Conservation (phyloP, 2,888 invertebrate genomes). For the Chymomyza amoena region DNA sequence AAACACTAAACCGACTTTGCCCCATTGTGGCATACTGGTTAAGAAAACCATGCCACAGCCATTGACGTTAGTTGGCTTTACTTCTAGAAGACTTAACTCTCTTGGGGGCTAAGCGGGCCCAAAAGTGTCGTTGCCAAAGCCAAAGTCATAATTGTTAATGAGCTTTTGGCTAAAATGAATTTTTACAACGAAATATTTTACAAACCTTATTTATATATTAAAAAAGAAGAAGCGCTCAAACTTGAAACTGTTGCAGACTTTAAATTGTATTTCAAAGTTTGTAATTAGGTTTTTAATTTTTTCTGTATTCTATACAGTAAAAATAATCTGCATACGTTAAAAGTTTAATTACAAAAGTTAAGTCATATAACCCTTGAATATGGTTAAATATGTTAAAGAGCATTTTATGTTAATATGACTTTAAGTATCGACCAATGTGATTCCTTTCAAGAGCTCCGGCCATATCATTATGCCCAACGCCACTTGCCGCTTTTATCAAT, state of each 20-base stretch:
- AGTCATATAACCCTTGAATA: background rate
- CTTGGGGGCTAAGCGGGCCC: background rate
- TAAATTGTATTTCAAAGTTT: constrained; percentile 7
- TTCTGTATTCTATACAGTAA: constrained; percentile 4
- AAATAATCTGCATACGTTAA: background rate
- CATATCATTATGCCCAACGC: constrained; percentile 40
- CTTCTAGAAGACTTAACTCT: constrained; percentile 42
- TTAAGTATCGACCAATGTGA: constrained; percentile 21
- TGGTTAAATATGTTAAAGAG: constrained; percentile 15
- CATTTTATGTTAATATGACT: constrained; percentile 27
- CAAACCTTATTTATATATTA: background rate
- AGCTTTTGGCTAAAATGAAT: constrained; percentile 46
- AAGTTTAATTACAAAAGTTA: constrained; percentile 15
- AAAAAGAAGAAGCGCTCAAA: background rate
- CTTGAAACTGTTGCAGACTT: background rate
- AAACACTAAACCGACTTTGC: constrained; percentile 46
- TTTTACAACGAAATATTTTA: constrained; percentile 35
- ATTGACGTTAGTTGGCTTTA: constrained; percentile 24
- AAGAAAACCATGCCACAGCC: constrained; percentile 48
- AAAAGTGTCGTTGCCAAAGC: constrained; percentile 30
- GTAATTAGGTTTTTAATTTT: constrained; percentile 22
- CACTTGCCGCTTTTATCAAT: constrained; percentile 62
- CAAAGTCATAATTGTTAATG: constrained; percentile 67
- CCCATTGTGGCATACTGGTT: constrained; percentile 1
- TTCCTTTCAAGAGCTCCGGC: constrained; percentile 43